phyloP scores from a whole-genome alignment of 2,797 vertebrate species.

The Sebastes aleutianus region DNA sequence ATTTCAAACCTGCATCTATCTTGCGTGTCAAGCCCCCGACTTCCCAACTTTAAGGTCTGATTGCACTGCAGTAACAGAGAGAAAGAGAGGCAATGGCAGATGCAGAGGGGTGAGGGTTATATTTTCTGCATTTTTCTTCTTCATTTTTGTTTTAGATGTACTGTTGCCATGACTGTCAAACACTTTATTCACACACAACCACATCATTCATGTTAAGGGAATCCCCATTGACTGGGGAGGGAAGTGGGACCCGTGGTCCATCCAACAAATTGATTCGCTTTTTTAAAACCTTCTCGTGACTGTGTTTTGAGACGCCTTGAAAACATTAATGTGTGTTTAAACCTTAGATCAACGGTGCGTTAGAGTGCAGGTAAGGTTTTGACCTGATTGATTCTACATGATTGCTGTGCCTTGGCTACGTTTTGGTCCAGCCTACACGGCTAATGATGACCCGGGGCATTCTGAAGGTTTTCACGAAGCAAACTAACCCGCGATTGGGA shows the following conservation, averaged over 20 bases:
- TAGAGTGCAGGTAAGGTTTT: conserved; percentile 5
- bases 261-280: background rate
- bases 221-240: background rate
- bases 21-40: conserved; percentile 24
- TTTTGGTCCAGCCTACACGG: conserved; percentile 15
- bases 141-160: background rate
- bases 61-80: background rate
- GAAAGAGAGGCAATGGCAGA: background rate
- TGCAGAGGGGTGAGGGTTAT: background rate
- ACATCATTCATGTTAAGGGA: background rate
- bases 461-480: conserved; percentile 6
- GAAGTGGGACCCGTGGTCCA: background rate
- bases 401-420: conserved; percentile 13
- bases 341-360: background rate
- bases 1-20: conserved; percentile 29
- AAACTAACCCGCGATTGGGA: conserved; percentile 6
- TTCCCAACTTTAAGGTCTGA: conserved; percentile 13
- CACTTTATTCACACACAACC: background rate
- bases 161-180: background rate
- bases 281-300: background rate
- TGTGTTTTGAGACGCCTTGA: background rate
- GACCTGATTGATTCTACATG: conserved; percentile 29
- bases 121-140: conserved; percentile 2
- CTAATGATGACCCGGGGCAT: conserved; percentile 29
- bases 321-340: conserved; percentile 5